A percentile compares a stretch with the other conserved stretches of the same genome.
Conservation (phyloP, 2,797 vertebrate species). For the Tapera naevia region DNA sequence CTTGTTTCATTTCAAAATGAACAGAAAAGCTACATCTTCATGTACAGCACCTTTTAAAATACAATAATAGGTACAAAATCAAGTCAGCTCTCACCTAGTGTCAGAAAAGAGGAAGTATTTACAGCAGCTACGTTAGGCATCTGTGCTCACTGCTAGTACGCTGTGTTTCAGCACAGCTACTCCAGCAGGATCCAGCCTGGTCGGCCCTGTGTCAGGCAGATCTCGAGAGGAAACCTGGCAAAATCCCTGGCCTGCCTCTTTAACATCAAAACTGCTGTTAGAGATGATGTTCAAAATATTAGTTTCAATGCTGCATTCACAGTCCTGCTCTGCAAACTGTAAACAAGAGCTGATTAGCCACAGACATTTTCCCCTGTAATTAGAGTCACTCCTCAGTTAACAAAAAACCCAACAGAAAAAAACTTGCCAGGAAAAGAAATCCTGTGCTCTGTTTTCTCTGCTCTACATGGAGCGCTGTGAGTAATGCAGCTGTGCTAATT, state of each 20-base stretch:
- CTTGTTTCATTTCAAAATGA: neutral
- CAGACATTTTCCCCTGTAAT: constrained; percentile 18
- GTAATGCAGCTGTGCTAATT: constrained; percentile 48
- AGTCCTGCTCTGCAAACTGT: constrained; percentile 7
- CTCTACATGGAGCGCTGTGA: neutral
- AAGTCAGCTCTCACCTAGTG: fast-evolving
- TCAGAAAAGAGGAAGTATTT: neutral
- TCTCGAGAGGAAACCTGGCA: neutral
- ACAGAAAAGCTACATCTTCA: neutral
- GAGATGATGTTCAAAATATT: neutral
- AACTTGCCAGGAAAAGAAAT: neutral
- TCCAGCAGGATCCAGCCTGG: neutral
- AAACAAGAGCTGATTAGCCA: constrained; percentile 55
- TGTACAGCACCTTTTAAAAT: neutral
- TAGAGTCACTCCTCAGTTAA: neutral
- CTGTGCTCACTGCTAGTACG: neutral
- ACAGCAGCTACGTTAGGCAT: neutral
- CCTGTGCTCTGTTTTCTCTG: neutral
- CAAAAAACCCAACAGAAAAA: neutral
- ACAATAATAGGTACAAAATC: neutral
- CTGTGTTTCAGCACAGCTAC: neutral
- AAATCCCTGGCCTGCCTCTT: neutral
- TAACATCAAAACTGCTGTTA: neutral
- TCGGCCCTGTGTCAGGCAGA: neutral
- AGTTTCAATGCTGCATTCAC: constrained; percentile 19